Evolutionary conservation across 2,113 vertebrate genomes (phyloP), one percentile per base, ranked within the genome.

Genomic region (Bubo bubo): DNA sequence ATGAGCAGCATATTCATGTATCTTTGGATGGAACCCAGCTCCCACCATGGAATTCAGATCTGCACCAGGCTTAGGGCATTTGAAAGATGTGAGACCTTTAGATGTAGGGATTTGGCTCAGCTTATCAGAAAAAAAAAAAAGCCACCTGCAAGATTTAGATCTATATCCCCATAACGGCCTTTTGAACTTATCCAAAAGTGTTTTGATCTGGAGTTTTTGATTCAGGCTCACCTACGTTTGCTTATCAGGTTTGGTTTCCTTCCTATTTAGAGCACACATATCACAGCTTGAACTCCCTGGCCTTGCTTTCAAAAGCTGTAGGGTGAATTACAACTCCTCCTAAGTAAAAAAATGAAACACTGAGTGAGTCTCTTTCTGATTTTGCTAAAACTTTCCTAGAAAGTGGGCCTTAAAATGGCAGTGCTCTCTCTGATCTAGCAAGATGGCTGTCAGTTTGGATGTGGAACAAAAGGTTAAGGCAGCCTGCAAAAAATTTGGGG

Each of bases 121-220:
- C 66, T 95, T 94, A 96, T 89, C 84, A 93, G 63, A 90, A 81
- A 47, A 67, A 91, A 81, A 81, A 45, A 86, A 91, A 96, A 93
- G 26, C 14, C 73, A 85, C 77, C 80, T 94, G 73, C 39, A 95
- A 85, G 77, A 96, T 90, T 86, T 85, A 84, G 47, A 85, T 90
- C 73, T 88, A 18, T 82, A 87, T 68, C 56, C 34, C n/a, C 39
- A 49, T 34, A 81, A 45, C 8, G 2, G 34, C 21, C 39, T 52
- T 52, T 56, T 94, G 73, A 94, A 94, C 88, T 79, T 85, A 43
- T 17, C 62, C 12, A 3, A 24, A 84, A 91, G 52, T 52, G 35
- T 93, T 97, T 95, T 96, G 43, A 94, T 93, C 80, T 56, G 43
- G 16, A 75, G 77, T 5, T 94, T 90, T 91, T 95, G 39, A 91